Conservation (phyloP, 2,797 vertebrate genomes). For the Botia almorhae region DNA sequence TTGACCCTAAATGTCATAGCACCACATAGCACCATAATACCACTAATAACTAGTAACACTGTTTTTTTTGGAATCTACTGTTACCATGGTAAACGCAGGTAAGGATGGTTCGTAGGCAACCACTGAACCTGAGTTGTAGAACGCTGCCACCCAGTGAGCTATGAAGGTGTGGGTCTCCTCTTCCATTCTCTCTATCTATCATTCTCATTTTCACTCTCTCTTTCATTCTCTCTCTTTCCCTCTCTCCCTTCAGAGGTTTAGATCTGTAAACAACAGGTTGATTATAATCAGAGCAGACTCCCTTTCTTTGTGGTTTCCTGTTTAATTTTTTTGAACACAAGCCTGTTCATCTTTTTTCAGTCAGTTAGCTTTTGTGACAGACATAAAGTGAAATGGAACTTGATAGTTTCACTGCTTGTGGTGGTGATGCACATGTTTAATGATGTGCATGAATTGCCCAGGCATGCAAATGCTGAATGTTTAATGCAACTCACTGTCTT, state of each 20-base stretch:
- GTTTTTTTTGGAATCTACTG: not conserved
- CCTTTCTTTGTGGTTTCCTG: conserved; percentile 6
- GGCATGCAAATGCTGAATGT: not conserved
- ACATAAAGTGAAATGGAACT: not conserved
- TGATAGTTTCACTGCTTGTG: not conserved
- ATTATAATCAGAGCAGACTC: conserved; percentile 8
- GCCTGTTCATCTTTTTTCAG: not conserved
- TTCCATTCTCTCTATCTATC: too few species aligned
- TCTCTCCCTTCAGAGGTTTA: not conserved
- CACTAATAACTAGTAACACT: not conserved
- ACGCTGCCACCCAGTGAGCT: not conserved
- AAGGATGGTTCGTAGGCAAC: not conserved
- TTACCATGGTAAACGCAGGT: not conserved
- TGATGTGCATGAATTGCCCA: not conserved
- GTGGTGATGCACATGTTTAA: not conserved
- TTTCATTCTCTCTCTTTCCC: not conserved
- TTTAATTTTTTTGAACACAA: not conserved
- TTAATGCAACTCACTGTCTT: not conserved
- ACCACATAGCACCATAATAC: too few species aligned
- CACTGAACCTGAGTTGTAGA: not conserved
- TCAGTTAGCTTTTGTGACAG: not conserved
- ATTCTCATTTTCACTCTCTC: too few species aligned
- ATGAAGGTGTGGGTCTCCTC: not conserved
- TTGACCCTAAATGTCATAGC: too few species aligned
- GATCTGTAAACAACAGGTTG: conserved; percentile 28